A percentile compares a stretch with the other conserved stretches of the same genome.
These are phyloP conservation scores for Carassius auratus DNA, from an alignment of 2,113 vertebrate genomes.

Conservation along the genomic window DNA sequence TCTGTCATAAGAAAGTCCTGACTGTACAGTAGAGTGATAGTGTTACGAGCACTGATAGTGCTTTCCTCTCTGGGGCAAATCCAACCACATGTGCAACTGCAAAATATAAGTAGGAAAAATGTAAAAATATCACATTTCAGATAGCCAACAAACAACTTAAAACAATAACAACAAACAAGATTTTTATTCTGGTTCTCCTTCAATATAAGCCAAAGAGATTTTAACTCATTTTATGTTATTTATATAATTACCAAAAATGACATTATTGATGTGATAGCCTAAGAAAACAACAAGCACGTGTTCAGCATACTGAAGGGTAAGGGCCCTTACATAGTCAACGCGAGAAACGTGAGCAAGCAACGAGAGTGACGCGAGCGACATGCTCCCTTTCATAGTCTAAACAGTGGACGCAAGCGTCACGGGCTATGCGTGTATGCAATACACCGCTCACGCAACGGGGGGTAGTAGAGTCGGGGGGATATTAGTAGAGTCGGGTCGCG, in stretches of 20 bases:
- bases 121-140: background rate
- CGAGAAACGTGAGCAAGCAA: too few relatives aligned
- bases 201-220: too few relatives aligned
- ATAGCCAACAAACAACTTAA: too few relatives aligned
- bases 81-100: slow-evolving; percentile 83
- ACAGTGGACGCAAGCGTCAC: too few relatives aligned
- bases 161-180: background rate
- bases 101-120: slow-evolving; percentile 30
- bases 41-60: slow-evolving; percentile 78
- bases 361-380: too few relatives aligned
- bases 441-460: too few relatives aligned
- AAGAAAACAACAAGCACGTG: background rate
- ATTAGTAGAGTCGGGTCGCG: too few relatives aligned
- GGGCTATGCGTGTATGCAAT: too few relatives aligned
- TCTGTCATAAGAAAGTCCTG: slow-evolving; percentile 77
- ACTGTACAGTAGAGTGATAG: slow-evolving; percentile 87
- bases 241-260: background rate
- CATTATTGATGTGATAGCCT: background rate
- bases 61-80: slow-evolving; percentile 78
- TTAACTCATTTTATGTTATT: too few relatives aligned
- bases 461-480: too few relatives aligned
- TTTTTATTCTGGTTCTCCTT: background rate
- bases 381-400: too few relatives aligned
- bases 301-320: background rate
- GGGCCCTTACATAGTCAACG: too few relatives aligned